phyloP scores from a whole-genome alignment of 2,113 vertebrate genomes.

The Larimichthys polyactis region DNA sequence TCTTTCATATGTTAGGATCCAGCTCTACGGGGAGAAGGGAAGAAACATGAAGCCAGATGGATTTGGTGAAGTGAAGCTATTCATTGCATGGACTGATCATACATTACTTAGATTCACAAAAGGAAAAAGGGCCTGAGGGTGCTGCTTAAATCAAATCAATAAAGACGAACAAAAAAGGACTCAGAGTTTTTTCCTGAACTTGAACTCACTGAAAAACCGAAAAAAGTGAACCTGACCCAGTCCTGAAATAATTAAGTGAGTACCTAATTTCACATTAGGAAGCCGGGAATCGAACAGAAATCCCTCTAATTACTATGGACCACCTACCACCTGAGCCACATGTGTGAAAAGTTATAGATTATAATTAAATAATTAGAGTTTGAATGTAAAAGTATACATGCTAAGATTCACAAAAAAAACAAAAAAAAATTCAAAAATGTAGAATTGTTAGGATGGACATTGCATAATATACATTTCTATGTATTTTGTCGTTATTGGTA shows the following conservation, averaged over 20 bases:
- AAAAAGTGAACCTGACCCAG: background rate
- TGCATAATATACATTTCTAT: too few relatives aligned
- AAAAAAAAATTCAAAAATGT: too few relatives aligned
- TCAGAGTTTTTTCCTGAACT: background rate
- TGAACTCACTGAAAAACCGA: background rate
- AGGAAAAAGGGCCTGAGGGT: background rate
- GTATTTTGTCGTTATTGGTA: too few relatives aligned
- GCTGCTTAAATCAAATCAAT: background rate
- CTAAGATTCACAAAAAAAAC: too few relatives aligned
- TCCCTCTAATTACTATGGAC: too few relatives aligned
- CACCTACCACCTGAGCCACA: too few relatives aligned
- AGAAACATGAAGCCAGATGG: slow-evolving; percentile 12
- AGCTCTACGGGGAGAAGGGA: background rate
- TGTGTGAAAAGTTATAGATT: too few relatives aligned
- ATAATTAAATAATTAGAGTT: too few relatives aligned
- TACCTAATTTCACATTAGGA: background rate
- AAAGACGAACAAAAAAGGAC: background rate
- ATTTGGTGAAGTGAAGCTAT: background rate
- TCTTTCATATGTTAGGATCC: slow-evolving; percentile 15
- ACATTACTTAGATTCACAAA: background rate
- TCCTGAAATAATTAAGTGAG: background rate
- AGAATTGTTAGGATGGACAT: too few relatives aligned
- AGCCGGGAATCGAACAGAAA: too few relatives aligned
- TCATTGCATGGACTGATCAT: too few relatives aligned
- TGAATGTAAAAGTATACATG: too few relatives aligned